Evolutionary conservation across 2,113 vertebrate species (phyloP).

Genomic region (Sceloporus undulatus): DNA sequence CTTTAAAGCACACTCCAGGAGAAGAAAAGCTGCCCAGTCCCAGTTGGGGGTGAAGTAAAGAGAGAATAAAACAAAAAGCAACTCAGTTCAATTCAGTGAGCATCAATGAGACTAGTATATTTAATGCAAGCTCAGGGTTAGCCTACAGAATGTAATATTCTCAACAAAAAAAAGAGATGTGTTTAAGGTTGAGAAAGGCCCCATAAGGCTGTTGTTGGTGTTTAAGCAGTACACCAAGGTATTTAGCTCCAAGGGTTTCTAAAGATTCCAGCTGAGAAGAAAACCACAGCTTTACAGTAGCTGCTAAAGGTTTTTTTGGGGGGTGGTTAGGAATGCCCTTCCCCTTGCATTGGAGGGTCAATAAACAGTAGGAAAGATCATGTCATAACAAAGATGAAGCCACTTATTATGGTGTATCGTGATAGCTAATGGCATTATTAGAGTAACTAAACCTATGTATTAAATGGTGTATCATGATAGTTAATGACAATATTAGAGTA

Average conservation of each 20-base stretch:
- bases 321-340: slow-evolving; percentile 85
- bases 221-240: slow-evolving; percentile 88
- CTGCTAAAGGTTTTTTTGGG: slow-evolving; percentile 84
- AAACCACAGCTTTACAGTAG: slow-evolving; percentile 87
- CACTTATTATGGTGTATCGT: slow-evolving; percentile 80
- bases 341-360: slow-evolving; percentile 85
- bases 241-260: slow-evolving; percentile 88
- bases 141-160: slow-evolving; percentile 89
- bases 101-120: slow-evolving; percentile 86
- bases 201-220: slow-evolving; percentile 92
- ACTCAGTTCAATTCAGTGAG: slow-evolving; percentile 89
- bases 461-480: slow-evolving; percentile 78
- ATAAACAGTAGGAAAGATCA: slow-evolving; percentile 87
- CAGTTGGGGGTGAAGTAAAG: slow-evolving; percentile 85
- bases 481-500: slow-evolving; percentile 80
- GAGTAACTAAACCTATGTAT: slow-evolving; percentile 81
- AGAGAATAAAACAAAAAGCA: slow-evolving; percentile 88
- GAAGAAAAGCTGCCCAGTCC: slow-evolving; percentile 85
- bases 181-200: slow-evolving; percentile 87
- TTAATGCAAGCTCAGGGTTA: slow-evolving; percentile 86
- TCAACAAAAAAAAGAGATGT: slow-evolving; percentile 86
- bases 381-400: slow-evolving; percentile 86
- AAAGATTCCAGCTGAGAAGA: slow-evolving; percentile 91
- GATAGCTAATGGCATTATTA: slow-evolving; percentile 81
- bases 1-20: slow-evolving; percentile 85